Percentiles rank a stretch among this genome's conserved stretches.
These are phyloP conservation scores for Anabas testudineus DNA, from an alignment of 2,797 vertebrate genomes.

Conservation along the genomic window DNA sequence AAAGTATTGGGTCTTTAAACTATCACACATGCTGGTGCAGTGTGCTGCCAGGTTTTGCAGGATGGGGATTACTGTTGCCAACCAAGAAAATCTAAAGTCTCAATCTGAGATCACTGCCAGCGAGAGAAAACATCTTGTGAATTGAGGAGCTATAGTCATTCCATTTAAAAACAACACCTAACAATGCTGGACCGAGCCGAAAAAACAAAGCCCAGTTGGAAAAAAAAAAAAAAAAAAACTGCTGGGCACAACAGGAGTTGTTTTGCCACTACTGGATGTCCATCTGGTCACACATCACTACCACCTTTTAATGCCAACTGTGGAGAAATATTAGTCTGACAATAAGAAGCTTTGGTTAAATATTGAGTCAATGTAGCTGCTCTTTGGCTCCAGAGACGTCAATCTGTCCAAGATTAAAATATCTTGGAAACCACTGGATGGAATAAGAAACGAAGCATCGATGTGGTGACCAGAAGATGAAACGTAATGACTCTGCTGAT, in stretches of 20 bases:
- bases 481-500: background rate
- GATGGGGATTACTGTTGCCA: constrained; percentile 28
- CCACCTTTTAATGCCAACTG: background rate
- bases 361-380: no score
- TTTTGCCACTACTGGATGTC: constrained; percentile 1
- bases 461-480: background rate
- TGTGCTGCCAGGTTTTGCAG: constrained; percentile 23
- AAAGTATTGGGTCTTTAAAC: background rate
- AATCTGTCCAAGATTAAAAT: background rate
- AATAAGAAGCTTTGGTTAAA: background rate
- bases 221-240: background rate
- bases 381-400: background rate
- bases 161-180: constrained; percentile 18
- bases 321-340: background rate
- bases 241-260: constrained; percentile 4
- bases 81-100: constrained; percentile 16
- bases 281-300: constrained; percentile 13
- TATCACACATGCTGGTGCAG: constrained; percentile 3
- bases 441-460: background rate
- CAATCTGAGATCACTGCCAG: constrained; percentile 1
- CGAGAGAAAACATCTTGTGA: constrained; percentile 18
- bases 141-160: constrained; percentile 1
- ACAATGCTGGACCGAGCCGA: constrained; percentile 1
- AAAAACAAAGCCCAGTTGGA: background rate
- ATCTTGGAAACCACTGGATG: background rate